phyloP scores from a whole-genome alignment of 2,888 invertebrate genomes.

The Pseudolycoriella hygida region DNA sequence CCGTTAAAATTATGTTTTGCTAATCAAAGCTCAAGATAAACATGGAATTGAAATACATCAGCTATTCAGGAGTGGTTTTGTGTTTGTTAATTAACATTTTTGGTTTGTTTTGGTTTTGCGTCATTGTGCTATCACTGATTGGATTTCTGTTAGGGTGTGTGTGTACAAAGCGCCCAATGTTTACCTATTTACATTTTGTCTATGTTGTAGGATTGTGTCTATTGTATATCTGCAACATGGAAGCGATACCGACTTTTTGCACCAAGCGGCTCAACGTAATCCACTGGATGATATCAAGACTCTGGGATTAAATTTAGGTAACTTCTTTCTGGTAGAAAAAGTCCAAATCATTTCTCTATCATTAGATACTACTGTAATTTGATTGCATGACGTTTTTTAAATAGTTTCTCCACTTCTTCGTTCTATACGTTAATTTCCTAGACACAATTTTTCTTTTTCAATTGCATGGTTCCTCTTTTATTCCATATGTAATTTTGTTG shows the following conservation, averaged over 20 bases:
- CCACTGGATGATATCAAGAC: conserved; percentile 7
- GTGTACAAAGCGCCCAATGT: neutral
- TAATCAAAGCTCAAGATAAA: too few relatives aligned
- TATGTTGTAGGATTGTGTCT: conserved; percentile 3
- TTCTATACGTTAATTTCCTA: neutral
- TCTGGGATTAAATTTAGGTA: conserved; percentile 10
- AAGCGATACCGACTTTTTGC: conserved; percentile 5
- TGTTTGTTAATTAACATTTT: conserved; percentile 9
- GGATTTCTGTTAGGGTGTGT: conserved; percentile 9
- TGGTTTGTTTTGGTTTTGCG: conserved; percentile 7
- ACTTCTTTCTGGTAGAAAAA: neutral
- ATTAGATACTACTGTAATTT: neutral
- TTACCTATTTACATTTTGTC: neutral
- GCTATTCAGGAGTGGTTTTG: conserved; percentile 7
- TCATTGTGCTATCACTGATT: conserved; percentile 5
- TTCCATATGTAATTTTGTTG: neutral
- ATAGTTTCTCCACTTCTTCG: neutral
- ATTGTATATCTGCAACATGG: conserved; percentile 9
- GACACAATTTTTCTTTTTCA: neutral
- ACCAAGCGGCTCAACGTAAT: conserved; percentile 4
- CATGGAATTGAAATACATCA: conserved; percentile 10
- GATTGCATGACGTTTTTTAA: neutral
- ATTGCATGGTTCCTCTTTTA: neutral
- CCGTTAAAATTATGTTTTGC: neutral
- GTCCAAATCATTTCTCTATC: neutral